These are phyloP conservation scores for Lepidothrix coronata DNA, from an alignment of 2,113 vertebrate species.

Conservation along the genomic window DNA sequence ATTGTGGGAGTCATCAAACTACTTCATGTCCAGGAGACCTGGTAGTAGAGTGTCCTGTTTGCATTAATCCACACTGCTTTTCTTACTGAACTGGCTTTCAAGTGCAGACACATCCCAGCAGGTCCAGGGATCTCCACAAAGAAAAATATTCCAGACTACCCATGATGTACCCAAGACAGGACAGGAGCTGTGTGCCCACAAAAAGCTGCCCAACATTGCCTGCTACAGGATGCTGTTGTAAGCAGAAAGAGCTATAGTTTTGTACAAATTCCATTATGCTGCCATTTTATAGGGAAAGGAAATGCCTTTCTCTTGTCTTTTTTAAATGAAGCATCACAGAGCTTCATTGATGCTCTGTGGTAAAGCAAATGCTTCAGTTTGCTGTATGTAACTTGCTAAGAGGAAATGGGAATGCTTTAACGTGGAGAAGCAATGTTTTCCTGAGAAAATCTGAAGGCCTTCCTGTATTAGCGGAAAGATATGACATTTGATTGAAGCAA, in stretches of 20 bases:
- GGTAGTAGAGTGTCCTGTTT: not conserved
- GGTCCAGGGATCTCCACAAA: not conserved
- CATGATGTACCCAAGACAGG: rapidly evolving
- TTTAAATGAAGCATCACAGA: not conserved
- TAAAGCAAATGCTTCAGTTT: not conserved
- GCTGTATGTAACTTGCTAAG: not conserved
- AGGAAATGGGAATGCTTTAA: not conserved
- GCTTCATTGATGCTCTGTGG: not conserved
- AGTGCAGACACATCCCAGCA: not conserved
- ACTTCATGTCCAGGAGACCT: not conserved
- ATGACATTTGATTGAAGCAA: not conserved
- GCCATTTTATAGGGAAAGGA: not conserved
- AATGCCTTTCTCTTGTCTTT: not conserved
- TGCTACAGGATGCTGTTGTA: rapidly evolving
- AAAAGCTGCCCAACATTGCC: not conserved
- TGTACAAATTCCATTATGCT: not conserved
- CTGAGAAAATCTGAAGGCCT: not conserved
- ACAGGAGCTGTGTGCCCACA: not conserved
- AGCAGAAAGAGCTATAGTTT: not conserved
- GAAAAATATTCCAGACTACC: not conserved
- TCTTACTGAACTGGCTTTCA: not conserved
- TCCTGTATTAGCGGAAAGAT: not conserved
- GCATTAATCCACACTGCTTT: not conserved
- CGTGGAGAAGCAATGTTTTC: not conserved
- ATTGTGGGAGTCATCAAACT: not conserved